Base-by-base conservation (phyloP, 1,140 invertebrate species). In the Ceratina japonica region DNA sequence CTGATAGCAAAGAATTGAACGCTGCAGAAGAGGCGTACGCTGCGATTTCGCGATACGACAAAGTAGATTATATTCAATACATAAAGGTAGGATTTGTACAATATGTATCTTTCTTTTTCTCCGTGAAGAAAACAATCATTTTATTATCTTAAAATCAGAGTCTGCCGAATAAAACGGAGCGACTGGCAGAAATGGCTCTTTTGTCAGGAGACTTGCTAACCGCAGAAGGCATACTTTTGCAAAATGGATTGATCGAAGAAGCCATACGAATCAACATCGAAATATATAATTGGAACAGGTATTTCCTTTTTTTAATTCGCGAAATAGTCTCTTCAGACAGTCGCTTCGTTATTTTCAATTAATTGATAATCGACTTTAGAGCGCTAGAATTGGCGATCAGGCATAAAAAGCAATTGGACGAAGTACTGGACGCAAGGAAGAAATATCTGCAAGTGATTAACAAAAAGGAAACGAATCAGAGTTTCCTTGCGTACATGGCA, bases 1-100 rank as follows among this genome's bases (percentile, higher is more conserved):
- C 96, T 65, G 95, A 96, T 83, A 94, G 94, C 62, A 96, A 95
- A 88, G 94, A 97, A 84, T 91, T 98, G 27, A 94, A 95, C 58
- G 95, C 97, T 44, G 97, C 98, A 1, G 98, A 99, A 93, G 96
- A 98, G 89, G 97, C 97, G 13, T 99, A 98, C 92, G 96, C 97
- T n/a, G 95, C 97, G 27, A 97, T 99, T 73, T 95, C 95, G 80
- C 96, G 97, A 94, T 96, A 95, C 63, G 97, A 99, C 87, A 98
- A 98, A 95, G 98, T 99, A 0, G 94, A 96, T 85, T 98, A 97
- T 89, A 96, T 99, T 71, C 95, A 96, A 88, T 94, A 97, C 85
- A 95, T 98, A 27, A 97, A 97, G 84, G 91, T 91, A 85, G 77
- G 59, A 13, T 22, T 65, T 52, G 20, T n/a, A 7, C 16, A 59